Base-by-base conservation (phyloP, 2,888 invertebrate species). In the Agrotis clavis region DNA sequence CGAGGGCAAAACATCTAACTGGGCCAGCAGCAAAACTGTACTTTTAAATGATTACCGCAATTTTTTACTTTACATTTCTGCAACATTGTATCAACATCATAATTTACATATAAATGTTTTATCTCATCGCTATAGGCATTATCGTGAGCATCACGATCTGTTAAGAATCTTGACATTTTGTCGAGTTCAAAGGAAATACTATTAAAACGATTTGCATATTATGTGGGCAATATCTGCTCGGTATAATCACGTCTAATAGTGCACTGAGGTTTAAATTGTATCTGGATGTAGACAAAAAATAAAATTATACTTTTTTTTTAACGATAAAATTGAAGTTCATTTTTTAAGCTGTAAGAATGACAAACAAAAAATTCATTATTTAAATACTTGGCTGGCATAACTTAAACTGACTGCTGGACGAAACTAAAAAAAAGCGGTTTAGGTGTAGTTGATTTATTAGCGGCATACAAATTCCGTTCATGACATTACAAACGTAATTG, bases 141-240 rank as follows among this genome's bases (percentile, higher is more conserved):
- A 77, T 73, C 67, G 67, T 77, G 45, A 63, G 30, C 62, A 71
- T 76, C 79, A 79, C 81, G 73, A 78, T 60, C 61, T 21, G 59
- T 66, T 71, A 73, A 77, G 77, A 78, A 73, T 83, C 82, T 82
- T 85, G 86, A 84, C 86, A 85, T 85, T 85, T 81, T 63, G 60
- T 69, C 35, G 72, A 80, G 77, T 80, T 75, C 77, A 82, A 67
- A 82, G 65, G 65, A 79, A 82, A 67, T 66, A 45, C 62, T 62
- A 68, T 70, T 75, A 67, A 71, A 67, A 63, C 54, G 11, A 85
- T 85, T 79, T 71, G 74, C 79, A 79, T 85, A 82, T 63, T 71
- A 82, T 69, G 82, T 72, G 64, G 72, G 71, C 60, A 82, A 69
- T 77, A 66, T 66, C 56, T 67, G 60, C 66, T 59, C 41, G 7